Evolutionary conservation across 1,140 invertebrate genomes (phyloP).

Genomic region (Mercenaria mercenaria): DNA sequence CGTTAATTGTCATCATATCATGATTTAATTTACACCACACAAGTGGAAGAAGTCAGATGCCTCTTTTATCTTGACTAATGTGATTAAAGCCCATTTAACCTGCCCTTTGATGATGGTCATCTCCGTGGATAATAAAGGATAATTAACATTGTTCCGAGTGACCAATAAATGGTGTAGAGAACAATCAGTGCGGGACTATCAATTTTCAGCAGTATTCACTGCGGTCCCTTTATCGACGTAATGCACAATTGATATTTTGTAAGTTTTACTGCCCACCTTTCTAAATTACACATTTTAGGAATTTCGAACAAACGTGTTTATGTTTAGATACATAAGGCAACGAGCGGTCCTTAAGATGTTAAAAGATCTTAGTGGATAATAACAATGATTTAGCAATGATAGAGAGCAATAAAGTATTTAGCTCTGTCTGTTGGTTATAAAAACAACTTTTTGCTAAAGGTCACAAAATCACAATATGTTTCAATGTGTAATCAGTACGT

Average conservation of each 20-base stretch:
- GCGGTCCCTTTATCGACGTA: conserved; percentile 65
- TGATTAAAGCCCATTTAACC: conserved; percentile 46
- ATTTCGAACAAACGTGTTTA: conserved; percentile 67
- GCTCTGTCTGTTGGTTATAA: conserved; percentile 27
- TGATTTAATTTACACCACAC: conserved; percentile 61
- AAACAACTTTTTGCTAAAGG: conserved; percentile 46
- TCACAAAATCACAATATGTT: conserved; percentile 50
- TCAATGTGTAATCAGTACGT: conserved; percentile 55
- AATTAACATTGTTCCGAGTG: conserved; percentile 61
- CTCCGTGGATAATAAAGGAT: conserved; percentile 48
- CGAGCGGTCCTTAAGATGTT: conserved; percentile 36
- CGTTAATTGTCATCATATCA: conserved; percentile 54
- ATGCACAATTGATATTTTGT: conserved; percentile 63
- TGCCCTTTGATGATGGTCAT: conserved; percentile 60
- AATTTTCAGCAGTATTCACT: conserved; percentile 36
- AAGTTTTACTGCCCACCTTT: conserved; percentile 51
- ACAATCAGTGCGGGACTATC: conserved; percentile 58
- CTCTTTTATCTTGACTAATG: conserved; percentile 64
- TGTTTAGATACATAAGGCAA: conserved; percentile 43
- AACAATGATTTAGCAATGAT: conserved; percentile 68
- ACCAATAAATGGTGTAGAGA: conserved; percentile 51
- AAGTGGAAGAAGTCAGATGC: conserved; percentile 2
- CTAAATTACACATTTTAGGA: conserved; percentile 62
- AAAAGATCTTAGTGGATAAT: conserved; percentile 58
- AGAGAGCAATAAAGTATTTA: conserved; percentile 57